A percentile compares a stretch with the other conserved stretches of the same genome.
Evolutionary conservation across 2,113 vertebrate species (phyloP).

Genomic region (Sylvietta virens): DNA sequence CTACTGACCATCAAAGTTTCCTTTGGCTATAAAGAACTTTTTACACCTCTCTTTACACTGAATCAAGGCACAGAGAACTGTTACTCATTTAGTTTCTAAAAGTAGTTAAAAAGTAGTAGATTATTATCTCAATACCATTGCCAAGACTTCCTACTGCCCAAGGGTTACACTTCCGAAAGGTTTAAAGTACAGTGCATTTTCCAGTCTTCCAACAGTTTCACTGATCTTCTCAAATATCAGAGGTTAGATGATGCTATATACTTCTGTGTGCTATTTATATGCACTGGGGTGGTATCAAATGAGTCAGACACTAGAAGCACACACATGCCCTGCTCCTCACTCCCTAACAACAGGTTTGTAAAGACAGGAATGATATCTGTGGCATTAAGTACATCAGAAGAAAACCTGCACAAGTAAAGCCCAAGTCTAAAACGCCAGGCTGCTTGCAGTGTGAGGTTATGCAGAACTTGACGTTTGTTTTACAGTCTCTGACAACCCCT

Average conservation of each 20-base stretch:
- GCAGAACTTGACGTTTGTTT: neutral
- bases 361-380: neutral
- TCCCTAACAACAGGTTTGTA: neutral
- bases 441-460: neutral
- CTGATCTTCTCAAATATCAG: neutral
- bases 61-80: neutral
- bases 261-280: neutral
- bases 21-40: neutral
- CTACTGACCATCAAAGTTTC: neutral
- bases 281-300: neutral
- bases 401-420: neutral
- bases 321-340: neutral
- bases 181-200: neutral
- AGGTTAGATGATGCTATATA: neutral
- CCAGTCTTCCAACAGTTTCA: neutral
- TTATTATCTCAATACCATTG: neutral
- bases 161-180: neutral
- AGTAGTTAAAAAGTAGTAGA: neutral
- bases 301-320: neutral
- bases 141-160: neutral
- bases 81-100: neutral
- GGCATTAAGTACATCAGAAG: neutral
- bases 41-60: neutral
- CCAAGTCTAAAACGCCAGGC: neutral
- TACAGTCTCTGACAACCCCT: neutral